A percentile compares a stretch with the other conserved stretches of the same genome.
These are phyloP conservation scores for Musca vetustissima DNA, from an alignment of 1,140 invertebrate genomes.

Conservation along the genomic window DNA sequence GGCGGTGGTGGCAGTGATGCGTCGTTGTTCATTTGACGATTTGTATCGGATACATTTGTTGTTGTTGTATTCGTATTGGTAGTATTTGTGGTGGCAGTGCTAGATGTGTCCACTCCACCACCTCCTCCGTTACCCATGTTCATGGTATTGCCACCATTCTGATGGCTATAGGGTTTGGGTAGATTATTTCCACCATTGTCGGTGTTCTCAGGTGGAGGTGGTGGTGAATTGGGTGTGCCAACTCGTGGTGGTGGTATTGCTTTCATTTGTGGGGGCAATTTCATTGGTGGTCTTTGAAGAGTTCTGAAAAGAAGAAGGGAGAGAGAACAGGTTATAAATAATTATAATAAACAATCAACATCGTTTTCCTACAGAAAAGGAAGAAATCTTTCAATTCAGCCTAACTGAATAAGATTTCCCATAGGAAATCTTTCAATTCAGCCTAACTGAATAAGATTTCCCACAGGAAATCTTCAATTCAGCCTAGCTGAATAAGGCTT, in stretches of 20 bases:
- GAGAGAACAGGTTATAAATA: background rate
- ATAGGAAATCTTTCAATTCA: too few species aligned
- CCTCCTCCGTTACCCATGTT: slow-evolving; percentile 23
- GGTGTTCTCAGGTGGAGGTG: slow-evolving; percentile 30
- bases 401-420: background rate
- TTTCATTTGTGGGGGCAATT: slow-evolving; percentile 54
- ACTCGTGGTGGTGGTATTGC: slow-evolving; percentile 55
- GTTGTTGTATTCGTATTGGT: slow-evolving; percentile 25
- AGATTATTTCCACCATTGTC: slow-evolving; percentile 28
- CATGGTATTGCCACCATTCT: slow-evolving; percentile 25
- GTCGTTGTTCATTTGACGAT: slow-evolving; percentile 36
- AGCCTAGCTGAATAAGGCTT: too few species aligned
- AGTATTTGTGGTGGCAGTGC: background rate
- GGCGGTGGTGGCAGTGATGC: slow-evolving; percentile 47
- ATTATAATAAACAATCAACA: too few species aligned
- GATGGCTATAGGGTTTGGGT: slow-evolving; percentile 12
- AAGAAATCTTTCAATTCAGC: background rate
- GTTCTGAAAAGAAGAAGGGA: slow-evolving; percentile 37
- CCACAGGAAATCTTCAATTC: too few species aligned
- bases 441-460: too few species aligned
- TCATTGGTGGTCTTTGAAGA: slow-evolving; percentile 53
- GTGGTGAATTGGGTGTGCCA: slow-evolving; percentile 51
- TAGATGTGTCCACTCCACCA: background rate
- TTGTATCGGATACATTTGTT: slow-evolving; percentile 25
- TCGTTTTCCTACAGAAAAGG: too few species aligned